Percentiles rank a stretch among this genome's conserved stretches.
phyloP scores from a whole-genome alignment of 2,113 vertebrate species.

The Vulpes vulpes region DNA sequence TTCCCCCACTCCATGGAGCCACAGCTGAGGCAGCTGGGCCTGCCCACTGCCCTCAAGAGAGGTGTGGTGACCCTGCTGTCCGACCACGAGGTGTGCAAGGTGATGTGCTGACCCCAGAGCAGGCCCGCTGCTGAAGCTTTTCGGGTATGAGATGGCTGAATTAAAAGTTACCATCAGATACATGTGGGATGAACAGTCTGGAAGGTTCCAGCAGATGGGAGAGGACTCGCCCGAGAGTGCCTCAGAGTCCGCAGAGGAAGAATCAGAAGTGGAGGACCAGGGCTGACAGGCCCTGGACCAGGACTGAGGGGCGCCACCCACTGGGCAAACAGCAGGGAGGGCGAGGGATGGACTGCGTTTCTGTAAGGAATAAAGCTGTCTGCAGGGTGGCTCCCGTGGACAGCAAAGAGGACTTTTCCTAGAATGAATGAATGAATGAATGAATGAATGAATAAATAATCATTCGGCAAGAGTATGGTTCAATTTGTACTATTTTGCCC shows the following conservation, averaged over 20 bases:
- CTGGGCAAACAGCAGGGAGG: neutral
- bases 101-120: slow-evolving; percentile 94
- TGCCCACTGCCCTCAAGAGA: slow-evolving; percentile 95
- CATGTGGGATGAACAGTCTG: slow-evolving; percentile 94
- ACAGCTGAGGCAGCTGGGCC: slow-evolving; percentile 95
- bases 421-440: no score
- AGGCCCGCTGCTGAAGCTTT: slow-evolving; percentile 96
- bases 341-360: no score
- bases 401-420: no score
- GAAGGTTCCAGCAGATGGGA: slow-evolving; percentile 90
- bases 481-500: neutral
- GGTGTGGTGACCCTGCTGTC: slow-evolving; percentile 96
- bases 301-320: accelerated
- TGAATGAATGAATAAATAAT: neutral
- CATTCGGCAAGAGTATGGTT: neutral
- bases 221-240: slow-evolving; percentile 71
- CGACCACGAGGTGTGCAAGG: slow-evolving; percentile 94
- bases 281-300: neutral
- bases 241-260: slow-evolving; percentile 65
- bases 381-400: no score
- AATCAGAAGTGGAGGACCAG: slow-evolving; percentile 58
- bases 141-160: slow-evolving; percentile 95
- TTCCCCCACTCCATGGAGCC: slow-evolving; percentile 99
- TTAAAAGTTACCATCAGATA: slow-evolving; percentile 95
- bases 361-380: no score